Evolutionary conservation across 2,113 vertebrate species (phyloP).

Genomic region (Bostrychus sinensis): DNA sequence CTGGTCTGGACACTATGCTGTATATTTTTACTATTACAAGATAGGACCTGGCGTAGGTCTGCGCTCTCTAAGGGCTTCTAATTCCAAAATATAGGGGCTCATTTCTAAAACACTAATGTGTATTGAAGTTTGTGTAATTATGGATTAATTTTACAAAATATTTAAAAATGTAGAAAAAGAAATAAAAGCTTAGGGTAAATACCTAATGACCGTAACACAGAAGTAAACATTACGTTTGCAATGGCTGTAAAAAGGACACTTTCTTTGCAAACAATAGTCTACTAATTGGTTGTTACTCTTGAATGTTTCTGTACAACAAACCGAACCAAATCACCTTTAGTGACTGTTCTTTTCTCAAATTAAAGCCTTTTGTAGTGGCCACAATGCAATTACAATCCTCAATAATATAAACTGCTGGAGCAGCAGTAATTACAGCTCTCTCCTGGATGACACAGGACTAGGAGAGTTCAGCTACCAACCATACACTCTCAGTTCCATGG

Average conservation of each 20-base stretch:
- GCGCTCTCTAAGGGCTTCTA: no score
- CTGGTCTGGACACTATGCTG: no score
- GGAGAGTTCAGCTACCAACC: conserved; percentile 13
- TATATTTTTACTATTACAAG: not conserved
- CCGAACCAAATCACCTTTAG: not conserved
- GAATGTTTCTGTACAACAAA: not conserved
- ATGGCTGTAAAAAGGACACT: no score
- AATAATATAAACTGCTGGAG: conserved; percentile 30
- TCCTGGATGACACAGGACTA: conserved; percentile 19
- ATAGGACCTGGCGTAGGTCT: no score
- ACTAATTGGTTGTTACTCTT: not conserved
- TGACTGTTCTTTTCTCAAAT: conserved; percentile 23
- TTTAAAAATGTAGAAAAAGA: not conserved
- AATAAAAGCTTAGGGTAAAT: no score
- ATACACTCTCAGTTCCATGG: conserved; percentile 43
- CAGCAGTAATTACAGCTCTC: conserved; percentile 33
- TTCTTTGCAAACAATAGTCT: no score
- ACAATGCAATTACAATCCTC: conserved; percentile 32
- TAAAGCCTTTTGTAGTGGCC: conserved; percentile 15
- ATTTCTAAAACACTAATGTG: not conserved
- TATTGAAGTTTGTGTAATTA: not conserved
- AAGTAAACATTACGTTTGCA: no score
- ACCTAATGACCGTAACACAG: no score
- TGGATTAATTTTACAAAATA: not conserved
- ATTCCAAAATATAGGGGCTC: no score